phyloP scores from a whole-genome alignment of 2,888 invertebrate genomes.

The Agrochola circellaris region DNA sequence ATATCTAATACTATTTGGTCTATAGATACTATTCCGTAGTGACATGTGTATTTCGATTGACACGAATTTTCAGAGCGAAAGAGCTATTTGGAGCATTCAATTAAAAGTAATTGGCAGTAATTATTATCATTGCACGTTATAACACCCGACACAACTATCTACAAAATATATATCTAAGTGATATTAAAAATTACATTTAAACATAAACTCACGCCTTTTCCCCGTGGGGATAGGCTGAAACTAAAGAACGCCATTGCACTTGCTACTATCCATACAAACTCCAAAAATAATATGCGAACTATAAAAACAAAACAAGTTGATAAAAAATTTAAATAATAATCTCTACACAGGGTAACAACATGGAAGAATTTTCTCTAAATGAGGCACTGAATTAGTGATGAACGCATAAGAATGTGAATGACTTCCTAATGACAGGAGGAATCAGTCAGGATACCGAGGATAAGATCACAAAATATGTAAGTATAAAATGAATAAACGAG shows the following conservation, averaged over 20 bases:
- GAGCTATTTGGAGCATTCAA: constrained; percentile 55
- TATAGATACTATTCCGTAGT: neutral
- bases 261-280: neutral
- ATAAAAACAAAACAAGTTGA: constrained; percentile 13
- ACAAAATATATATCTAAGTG: constrained; percentile 27
- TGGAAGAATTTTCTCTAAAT: constrained; percentile 10
- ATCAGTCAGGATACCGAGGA: constrained; percentile 6
- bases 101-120: constrained; percentile 70
- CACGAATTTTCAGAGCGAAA: constrained; percentile 31
- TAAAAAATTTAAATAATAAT: constrained; percentile 14
- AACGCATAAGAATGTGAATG: constrained; percentile 18
- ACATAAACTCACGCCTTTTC: neutral
- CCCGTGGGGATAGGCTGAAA: neutral
- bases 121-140: constrained; percentile 62
- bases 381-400: constrained; percentile 16
- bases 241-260: neutral
- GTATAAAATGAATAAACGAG: constrained; percentile 38
- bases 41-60: constrained; percentile 18
- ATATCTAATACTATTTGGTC: constrained; percentile 25
- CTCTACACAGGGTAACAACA: constrained; percentile 11
- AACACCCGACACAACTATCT: constrained; percentile 43
- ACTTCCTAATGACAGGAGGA: constrained; percentile 35
- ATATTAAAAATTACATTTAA: neutral
- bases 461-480: constrained; percentile 17
- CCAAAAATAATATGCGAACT: constrained; percentile 2